Percentiles rank a stretch among this genome's conserved stretches.
phyloP scores from a whole-genome alignment of 1,140 invertebrate species.

The Dryas iulia region DNA sequence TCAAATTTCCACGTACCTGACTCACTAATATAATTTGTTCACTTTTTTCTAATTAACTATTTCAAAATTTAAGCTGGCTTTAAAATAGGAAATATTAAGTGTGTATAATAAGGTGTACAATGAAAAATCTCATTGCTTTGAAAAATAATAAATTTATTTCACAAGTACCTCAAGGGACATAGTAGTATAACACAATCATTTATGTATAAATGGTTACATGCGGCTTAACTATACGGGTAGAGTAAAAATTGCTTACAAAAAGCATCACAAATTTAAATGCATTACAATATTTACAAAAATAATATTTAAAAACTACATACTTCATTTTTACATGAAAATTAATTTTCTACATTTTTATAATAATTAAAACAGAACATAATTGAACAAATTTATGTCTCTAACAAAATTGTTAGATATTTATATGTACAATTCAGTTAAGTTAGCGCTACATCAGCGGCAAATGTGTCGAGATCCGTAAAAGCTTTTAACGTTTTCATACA shows the following conservation, averaged over 20 bases:
- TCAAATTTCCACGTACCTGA: too few species aligned
- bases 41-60: background rate
- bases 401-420: constrained; percentile 38
- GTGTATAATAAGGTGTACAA: constrained; percentile 17
- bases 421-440: constrained; percentile 47
- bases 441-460: background rate
- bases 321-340: constrained; percentile 42
- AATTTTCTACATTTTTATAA: constrained; percentile 39
- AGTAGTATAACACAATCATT: constrained; percentile 66
- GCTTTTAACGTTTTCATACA: constrained; percentile 26
- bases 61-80: too few species aligned
- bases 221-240: constrained; percentile 49
- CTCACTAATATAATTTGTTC: too few species aligned
- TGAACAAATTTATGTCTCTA: constrained; percentile 38
- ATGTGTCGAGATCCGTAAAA: constrained; percentile 8
- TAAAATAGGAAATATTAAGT: background rate
- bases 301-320: constrained; percentile 37
- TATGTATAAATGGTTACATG: constrained; percentile 63
- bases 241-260: constrained; percentile 54
- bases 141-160: constrained; percentile 76
- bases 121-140: constrained; percentile 51
- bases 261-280: constrained; percentile 74
- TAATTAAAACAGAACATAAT: constrained; percentile 51
- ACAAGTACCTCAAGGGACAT: constrained; percentile 51
- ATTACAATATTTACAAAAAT: constrained; percentile 73